These are phyloP conservation scores for Lymantria monacha DNA, from an alignment of 2,888 invertebrate species.

Conservation along the genomic window DNA sequence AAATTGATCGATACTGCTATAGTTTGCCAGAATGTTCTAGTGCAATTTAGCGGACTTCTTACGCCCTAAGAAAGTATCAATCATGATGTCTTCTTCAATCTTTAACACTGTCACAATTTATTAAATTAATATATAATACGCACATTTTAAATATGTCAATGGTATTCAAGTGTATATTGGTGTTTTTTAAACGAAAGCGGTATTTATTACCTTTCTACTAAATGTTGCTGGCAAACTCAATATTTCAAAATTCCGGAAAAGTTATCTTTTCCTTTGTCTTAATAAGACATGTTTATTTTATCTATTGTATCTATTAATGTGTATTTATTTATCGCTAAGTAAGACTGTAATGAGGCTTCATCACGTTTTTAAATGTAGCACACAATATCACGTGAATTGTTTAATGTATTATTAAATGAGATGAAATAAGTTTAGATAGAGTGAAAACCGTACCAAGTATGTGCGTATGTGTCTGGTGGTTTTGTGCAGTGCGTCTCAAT, in stretches of 20 bases:
- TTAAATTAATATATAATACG: neutral
- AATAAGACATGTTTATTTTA: neutral
- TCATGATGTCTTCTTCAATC: no score
- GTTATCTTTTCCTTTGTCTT: neutral
- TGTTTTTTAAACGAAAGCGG: neutral
- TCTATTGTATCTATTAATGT: conserved; percentile 1
- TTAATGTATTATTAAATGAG: conserved; percentile 10
- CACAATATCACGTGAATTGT: conserved; percentile 9
- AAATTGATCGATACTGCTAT: no score
- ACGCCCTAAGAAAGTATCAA: no score
- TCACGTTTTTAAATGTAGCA: conserved; percentile 12
- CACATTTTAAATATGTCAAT: neutral
- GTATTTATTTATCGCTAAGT: conserved; percentile 13
- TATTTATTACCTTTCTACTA: neutral
- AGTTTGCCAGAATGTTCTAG: no score
- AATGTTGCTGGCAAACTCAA: neutral
- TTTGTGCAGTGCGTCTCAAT: conserved; percentile 60
- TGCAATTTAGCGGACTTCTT: no score
- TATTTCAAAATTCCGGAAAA: neutral
- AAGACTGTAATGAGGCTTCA: conserved; percentile 23
- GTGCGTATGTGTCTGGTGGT: conserved; percentile 19
- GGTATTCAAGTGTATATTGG: neutral
- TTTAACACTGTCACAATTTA: no score
- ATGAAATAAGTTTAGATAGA: conserved; percentile 21
- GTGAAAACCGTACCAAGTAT: conserved; percentile 25